Base-by-base conservation (phyloP, 2,888 invertebrate genomes). In the Timandra comae region DNA sequence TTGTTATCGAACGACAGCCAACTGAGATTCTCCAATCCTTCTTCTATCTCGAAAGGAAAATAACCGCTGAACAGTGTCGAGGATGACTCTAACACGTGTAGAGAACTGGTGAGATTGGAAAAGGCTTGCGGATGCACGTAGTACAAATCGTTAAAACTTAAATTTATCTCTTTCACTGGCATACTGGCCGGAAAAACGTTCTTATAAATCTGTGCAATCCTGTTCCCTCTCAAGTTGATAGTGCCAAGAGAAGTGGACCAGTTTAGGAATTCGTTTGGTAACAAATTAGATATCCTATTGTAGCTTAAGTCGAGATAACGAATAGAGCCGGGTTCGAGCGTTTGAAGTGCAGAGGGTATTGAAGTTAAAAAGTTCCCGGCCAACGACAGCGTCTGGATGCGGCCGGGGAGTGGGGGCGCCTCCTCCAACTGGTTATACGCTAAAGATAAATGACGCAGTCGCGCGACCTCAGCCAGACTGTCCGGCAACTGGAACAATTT, bases 1-100 rank as follows among this genome's bases (percentile, higher is more conserved):
- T 96, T 96, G 75, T 95, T 95, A 71, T 96, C 96, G 57, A 96
- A 81, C 0, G 95, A 93, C 38, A 96, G 79, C 93, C 94, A 95
- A 60, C 91, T 90, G 5, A 96, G 85, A 56, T 91, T 91, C 23
- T 88, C 88, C 9, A 96, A 84, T 5, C 91, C 92, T 43, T 90
- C 89, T 24, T 96, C 88, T 7, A 93, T 89, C 46, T 92, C 91
- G 46, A 92, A 89, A 0, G 94, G 94, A 58, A 93, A 91, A 58
- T 90, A 88, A 49, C 94, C 94, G 8, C 92, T 91, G 51, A 93
- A 92, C 27, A 95, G 90, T 11, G 94, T 93, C 56, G 95, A 95
- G 42, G 96, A 95, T 31, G 96, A 88, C 71, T 96, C 96, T 22
- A 97, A 79, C 41, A 93, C 93, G 70, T 94, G 93, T 30, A 97